A percentile compares a stretch with the other conserved stretches of the same genome.
Conservation (phyloP, 2,113 vertebrate species). For the Archilochus colubris region DNA sequence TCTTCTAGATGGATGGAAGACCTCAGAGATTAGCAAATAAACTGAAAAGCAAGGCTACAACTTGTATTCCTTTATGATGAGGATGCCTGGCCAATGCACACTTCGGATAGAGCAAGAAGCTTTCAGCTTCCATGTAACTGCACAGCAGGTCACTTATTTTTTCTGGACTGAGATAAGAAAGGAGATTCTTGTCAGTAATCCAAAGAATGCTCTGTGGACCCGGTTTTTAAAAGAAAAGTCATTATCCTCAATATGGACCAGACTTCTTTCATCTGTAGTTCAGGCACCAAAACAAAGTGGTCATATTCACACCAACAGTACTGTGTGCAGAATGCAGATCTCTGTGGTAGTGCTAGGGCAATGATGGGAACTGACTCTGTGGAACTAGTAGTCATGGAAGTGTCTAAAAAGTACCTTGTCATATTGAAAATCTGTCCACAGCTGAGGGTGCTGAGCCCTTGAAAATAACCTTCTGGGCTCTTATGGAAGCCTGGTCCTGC, state of each 20-base stretch:
- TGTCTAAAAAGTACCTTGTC: not conserved
- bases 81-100: not conserved
- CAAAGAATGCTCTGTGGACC: not conserved
- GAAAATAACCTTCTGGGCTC: not conserved
- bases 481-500: not conserved
- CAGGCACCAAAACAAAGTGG: slow-evolving; percentile 24
- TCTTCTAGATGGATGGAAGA: not conserved
- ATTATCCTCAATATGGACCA: not conserved
- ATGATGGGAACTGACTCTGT: not conserved
- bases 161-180: slow-evolving; percentile 49
- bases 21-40: not conserved
- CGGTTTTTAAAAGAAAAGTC: not conserved
- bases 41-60: not conserved
- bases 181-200: slow-evolving; percentile 13
- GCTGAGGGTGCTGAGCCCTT: not conserved
- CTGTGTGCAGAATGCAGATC: not conserved
- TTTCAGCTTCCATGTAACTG: slow-evolving; percentile 6
- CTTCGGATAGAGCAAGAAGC: not conserved
- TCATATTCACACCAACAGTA: not conserved
- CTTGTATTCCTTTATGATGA: not conserved
- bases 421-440: not conserved
- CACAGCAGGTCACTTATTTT: slow-evolving; percentile 5
- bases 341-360: not conserved
- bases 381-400: not conserved
- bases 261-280: not conserved